These are phyloP conservation scores for Scaptomyza parva DNA, from an alignment of 2,888 invertebrate species.

Conservation along the genomic window DNA sequence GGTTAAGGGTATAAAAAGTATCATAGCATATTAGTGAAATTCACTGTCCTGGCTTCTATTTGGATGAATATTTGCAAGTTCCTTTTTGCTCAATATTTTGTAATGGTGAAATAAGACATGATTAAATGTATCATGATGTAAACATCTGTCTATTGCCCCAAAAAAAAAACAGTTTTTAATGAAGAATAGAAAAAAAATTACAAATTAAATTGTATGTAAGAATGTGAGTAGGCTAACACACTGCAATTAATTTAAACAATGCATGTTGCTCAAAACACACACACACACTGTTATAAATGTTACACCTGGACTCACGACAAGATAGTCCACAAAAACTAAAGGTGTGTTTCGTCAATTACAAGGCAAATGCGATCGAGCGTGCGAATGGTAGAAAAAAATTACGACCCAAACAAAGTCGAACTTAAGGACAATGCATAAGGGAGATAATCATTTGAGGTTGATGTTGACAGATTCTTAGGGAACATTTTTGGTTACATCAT, in stretches of 20 bases:
- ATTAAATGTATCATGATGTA: slow-evolving; percentile 29
- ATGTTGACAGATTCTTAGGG: slow-evolving; percentile 32
- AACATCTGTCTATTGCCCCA: slow-evolving; percentile 50
- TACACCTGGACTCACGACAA: slow-evolving; percentile 76
- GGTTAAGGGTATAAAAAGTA: no score
- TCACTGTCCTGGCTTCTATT: background rate
- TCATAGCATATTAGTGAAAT: background rate
- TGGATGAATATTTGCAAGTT: background rate
- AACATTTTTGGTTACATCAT: slow-evolving; percentile 52
- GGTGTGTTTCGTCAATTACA: slow-evolving; percentile 74
- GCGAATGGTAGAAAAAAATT: slow-evolving; percentile 40
- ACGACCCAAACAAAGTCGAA: slow-evolving; percentile 47
- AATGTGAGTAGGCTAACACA: slow-evolving; percentile 40
- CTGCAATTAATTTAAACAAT: slow-evolving; percentile 46
- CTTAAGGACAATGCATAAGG: slow-evolving; percentile 46
- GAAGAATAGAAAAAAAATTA: slow-evolving; percentile 23
- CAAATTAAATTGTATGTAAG: slow-evolving; percentile 68
- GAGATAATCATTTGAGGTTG: slow-evolving; percentile 16
- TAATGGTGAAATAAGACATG: slow-evolving; percentile 20
- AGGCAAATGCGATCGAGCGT: slow-evolving; percentile 25
- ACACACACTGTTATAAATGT: slow-evolving; percentile 52
- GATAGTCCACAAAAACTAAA: slow-evolving; percentile 53
- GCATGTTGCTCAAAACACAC: slow-evolving; percentile 26
- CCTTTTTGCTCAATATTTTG: no score
- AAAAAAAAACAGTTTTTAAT: slow-evolving; percentile 45